Evolutionary conservation across 1,140 invertebrate genomes (phyloP).

Genomic region (Anagrus nilaparvatae): DNA sequence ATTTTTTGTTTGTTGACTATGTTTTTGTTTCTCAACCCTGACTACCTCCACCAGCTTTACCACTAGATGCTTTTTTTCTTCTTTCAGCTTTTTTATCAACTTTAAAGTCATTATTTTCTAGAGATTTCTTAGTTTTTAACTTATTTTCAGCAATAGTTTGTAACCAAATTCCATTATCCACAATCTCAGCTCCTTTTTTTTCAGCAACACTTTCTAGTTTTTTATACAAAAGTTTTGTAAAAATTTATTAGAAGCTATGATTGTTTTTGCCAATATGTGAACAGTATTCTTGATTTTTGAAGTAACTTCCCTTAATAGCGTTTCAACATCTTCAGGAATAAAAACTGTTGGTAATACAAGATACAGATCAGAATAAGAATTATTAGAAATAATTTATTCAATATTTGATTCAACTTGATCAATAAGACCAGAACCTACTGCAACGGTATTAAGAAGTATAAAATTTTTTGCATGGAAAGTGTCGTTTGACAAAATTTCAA

Average conservation of each 20-base stretch:
- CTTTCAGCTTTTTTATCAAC: constrained; percentile 76
- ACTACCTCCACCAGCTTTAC: constrained; percentile 79
- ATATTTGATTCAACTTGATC: constrained; percentile 73
- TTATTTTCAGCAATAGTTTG: constrained; percentile 34
- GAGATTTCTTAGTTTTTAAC: constrained; percentile 34
- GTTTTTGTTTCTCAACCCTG: constrained; percentile 94
- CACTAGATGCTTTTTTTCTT: constrained; percentile 73
- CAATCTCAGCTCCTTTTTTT: constrained; percentile 61
- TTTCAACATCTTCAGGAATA: constrained; percentile 61
- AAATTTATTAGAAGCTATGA: constrained; percentile 42
- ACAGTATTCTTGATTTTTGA: constrained; percentile 38
- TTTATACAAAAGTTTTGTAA: constrained; percentile 57
- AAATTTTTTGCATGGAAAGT: constrained; percentile 64
- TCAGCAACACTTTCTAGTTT: constrained; percentile 58
- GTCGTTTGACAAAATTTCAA: constrained; percentile 68
- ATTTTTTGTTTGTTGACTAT: constrained; percentile 77
- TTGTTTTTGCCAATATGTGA: constrained; percentile 29
- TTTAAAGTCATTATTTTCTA: constrained; percentile 46
- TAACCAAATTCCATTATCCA: constrained; percentile 53
- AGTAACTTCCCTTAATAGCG: constrained; percentile 56
- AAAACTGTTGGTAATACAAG: constrained; percentile 72
- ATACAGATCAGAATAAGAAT: constrained; percentile 70
- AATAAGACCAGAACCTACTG: constrained; percentile 61
- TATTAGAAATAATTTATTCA: constrained; percentile 69
- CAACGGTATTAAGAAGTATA: constrained; percentile 64